Percentiles rank a stretch among this genome's conserved stretches.
phyloP scores from a whole-genome alignment of 2,797 vertebrate genomes.

The Knipowitschia caucasica region DNA sequence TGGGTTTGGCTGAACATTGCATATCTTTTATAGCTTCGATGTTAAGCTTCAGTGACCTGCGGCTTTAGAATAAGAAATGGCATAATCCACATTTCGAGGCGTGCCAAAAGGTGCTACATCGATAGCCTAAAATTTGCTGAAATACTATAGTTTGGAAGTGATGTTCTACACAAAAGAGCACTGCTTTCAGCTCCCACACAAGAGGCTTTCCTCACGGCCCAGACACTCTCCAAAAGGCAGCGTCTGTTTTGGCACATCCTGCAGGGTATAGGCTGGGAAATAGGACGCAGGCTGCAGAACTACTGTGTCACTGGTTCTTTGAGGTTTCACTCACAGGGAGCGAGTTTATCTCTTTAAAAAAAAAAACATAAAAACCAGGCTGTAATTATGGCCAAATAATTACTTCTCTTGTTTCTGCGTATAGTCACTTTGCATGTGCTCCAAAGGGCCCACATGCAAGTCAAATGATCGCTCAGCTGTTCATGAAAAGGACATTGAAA shows the following conservation, averaged over 20 bases:
- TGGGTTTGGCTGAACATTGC: conserved; percentile 28
- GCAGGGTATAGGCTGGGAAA: conserved; percentile 22
- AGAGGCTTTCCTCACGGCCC: conserved; percentile 2
- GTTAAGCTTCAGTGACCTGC: conserved; percentile 40
- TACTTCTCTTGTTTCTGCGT: conserved; percentile 32
- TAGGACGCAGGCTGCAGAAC: conserved; percentile 9
- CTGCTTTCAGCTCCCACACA: conserved; percentile 8
- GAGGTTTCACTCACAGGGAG: conserved; percentile 9
- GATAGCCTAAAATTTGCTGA: neutral
- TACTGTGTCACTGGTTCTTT: conserved; percentile 9
- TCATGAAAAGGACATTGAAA: conserved; percentile 28
- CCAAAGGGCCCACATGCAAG: conserved; percentile 22
- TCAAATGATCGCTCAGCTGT: conserved; percentile 38
- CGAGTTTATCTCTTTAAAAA: conserved; percentile 21
- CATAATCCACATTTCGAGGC: neutral
- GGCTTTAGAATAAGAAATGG: conserved; percentile 13
- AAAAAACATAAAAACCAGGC: conserved; percentile 18
- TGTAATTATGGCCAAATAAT: conserved; percentile 38
- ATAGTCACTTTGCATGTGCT: conserved; percentile 30
- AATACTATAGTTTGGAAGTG: conserved; percentile 1
- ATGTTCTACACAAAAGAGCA: neutral
- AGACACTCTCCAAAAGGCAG: conserved; percentile 9
- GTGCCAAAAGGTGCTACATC: neutral
- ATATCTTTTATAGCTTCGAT: conserved; percentile 30
- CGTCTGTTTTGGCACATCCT: conserved; percentile 29